These are phyloP conservation scores for Pomacea canaliculata DNA, from an alignment of 2,888 invertebrate species.

Conservation along the genomic window DNA sequence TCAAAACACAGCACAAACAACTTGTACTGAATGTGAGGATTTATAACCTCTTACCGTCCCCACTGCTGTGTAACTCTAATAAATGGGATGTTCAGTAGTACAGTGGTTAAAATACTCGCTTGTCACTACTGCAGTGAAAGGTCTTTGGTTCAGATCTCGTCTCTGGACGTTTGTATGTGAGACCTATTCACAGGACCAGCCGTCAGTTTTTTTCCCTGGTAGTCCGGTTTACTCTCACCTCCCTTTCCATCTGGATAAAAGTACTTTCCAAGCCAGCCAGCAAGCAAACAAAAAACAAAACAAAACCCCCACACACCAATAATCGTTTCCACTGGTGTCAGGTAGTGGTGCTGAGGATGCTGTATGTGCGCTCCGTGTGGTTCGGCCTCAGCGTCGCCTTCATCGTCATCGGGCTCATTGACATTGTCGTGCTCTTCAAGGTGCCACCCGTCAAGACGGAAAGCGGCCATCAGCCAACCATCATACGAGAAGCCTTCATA, in stretches of 20 bases:
- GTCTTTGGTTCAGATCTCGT: too few relatives aligned
- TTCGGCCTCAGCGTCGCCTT: slow-evolving; percentile 75
- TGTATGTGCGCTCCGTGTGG: slow-evolving; percentile 74
- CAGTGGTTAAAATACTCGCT: too few relatives aligned
- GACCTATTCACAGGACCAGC: too few relatives aligned
- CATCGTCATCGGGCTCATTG: slow-evolving; percentile 72
- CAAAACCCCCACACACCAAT: background rate
- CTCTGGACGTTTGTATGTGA: background rate
- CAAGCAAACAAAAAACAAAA: background rate
- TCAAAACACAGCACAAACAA: background rate
- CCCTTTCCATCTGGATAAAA: too few relatives aligned
- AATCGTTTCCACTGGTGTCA: background rate
- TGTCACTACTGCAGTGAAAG: background rate
- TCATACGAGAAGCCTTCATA: background rate
- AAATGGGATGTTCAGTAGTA: too few relatives aligned
- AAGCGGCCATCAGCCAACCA: too few relatives aligned
- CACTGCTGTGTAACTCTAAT: too few relatives aligned
- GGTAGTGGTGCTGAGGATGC: slow-evolving; percentile 42
- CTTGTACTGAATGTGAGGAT: background rate
- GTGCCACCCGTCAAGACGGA: slow-evolving; percentile 54
- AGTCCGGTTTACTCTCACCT: too few relatives aligned
- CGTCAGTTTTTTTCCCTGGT: too few relatives aligned
- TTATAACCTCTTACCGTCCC: too few relatives aligned
- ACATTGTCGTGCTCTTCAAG: slow-evolving; percentile 62
- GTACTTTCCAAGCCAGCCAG: too few relatives aligned